Conservation (phyloP, 2,888 invertebrate species). For the Alloscopus bannaensis region DNA sequence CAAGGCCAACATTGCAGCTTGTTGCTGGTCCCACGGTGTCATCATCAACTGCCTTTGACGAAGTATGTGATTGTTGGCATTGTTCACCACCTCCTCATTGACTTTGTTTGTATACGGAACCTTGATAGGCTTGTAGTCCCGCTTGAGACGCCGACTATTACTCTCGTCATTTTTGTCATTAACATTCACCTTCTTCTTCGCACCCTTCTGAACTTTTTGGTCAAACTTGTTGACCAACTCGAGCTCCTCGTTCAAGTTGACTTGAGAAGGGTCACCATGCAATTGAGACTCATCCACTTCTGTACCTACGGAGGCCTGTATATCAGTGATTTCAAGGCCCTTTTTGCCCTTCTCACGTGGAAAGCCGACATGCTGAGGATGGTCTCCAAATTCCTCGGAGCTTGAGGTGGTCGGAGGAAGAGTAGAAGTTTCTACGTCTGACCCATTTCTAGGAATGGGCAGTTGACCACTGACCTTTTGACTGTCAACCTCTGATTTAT, state of each 20-base stretch:
- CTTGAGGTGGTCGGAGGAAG: neutral
- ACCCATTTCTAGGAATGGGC: neutral
- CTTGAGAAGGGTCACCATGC: slow-evolving; percentile 42
- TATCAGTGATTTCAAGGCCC: slow-evolving; percentile 50
- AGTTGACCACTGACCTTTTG: too few relatives aligned
- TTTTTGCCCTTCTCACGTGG: slow-evolving; percentile 24
- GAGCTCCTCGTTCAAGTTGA: slow-evolving; percentile 56
- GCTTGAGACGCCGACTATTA: slow-evolving; percentile 13
- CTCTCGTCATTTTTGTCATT: too few relatives aligned
- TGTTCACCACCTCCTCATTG: neutral
- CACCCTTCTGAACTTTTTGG: neutral
- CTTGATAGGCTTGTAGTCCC: slow-evolving; percentile 46
- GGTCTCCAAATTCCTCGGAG: too few relatives aligned
- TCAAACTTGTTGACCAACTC: slow-evolving; percentile 55
- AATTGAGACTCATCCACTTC: slow-evolving; percentile 40
- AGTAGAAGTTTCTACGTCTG: neutral
- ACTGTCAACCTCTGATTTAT: too few relatives aligned
- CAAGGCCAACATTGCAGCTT: slow-evolving; percentile 38
- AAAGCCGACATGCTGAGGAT: too few relatives aligned
- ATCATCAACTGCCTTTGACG: slow-evolving; percentile 58
- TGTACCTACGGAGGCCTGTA: slow-evolving; percentile 47
- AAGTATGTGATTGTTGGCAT: slow-evolving; percentile 18
- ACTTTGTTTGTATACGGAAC: slow-evolving; percentile 24
- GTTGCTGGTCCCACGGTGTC: slow-evolving; percentile 52
- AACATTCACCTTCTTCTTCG: too few relatives aligned